phyloP scores from a whole-genome alignment of 2,797 vertebrate species.

The Nannoperca australis region DNA sequence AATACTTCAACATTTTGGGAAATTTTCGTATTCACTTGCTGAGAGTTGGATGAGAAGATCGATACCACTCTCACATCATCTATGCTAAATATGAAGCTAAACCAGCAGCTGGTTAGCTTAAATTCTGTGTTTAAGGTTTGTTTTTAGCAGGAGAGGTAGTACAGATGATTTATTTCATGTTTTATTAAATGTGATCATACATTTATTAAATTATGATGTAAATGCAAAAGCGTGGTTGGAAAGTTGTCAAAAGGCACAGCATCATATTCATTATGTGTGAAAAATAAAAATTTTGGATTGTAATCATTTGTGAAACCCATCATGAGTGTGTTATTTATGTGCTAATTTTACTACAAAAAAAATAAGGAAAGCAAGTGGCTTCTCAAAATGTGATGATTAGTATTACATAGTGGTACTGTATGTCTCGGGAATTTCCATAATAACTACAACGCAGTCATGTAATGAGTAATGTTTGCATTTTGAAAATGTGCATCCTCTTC shows the following conservation, averaged over 20 bases:
- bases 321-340: not conserved
- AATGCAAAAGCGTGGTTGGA: not conserved
- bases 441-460: conserved; percentile 22
- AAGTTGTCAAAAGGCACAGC: not conserved
- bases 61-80: not conserved
- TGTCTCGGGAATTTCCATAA: conserved; percentile 31
- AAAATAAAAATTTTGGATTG: not conserved
- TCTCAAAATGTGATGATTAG: conserved; percentile 19
- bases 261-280: not conserved
- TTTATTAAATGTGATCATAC: not conserved
- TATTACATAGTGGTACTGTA: not conserved
- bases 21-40: not conserved
- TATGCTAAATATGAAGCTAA: not conserved
- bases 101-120: not conserved
- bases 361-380: not conserved
- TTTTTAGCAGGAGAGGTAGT: too few species aligned
- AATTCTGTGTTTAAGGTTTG: too few species aligned
- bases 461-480: conserved; percentile 50
- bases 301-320: conserved; percentile 9
- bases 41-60: not conserved
- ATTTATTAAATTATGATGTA: not conserved
- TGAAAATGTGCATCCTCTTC: conserved; percentile 29
- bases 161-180: too few species aligned
- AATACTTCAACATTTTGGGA: not conserved
- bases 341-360: not conserved